phyloP scores from a whole-genome alignment of 2,113 vertebrate species.

The Phaethornis superciliosus region DNA sequence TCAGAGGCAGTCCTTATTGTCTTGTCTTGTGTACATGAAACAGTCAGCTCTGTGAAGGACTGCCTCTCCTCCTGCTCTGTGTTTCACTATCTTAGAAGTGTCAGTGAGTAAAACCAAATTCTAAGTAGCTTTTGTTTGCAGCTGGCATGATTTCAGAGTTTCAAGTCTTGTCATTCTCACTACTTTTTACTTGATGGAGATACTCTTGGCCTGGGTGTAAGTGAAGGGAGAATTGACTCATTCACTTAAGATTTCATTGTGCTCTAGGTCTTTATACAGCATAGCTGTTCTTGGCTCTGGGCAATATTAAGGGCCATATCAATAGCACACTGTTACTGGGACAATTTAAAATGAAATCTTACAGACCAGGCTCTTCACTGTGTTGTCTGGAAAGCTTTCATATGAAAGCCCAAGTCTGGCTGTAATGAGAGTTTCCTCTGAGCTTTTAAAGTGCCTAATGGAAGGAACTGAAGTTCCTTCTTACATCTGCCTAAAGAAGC shows the following conservation, averaged over 20 bases:
- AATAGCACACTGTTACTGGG: constrained; percentile 31
- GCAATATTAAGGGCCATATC: background rate
- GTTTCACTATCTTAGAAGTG: background rate
- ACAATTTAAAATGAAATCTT: constrained; percentile 12
- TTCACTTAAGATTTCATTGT: background rate
- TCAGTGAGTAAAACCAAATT: background rate
- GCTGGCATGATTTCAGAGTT: background rate
- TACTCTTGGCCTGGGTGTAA: background rate
- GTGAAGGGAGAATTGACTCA: background rate
- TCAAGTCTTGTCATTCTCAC: background rate
- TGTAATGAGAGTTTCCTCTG: background rate
- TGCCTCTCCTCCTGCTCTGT: background rate
- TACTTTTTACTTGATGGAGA: constrained; percentile 4
- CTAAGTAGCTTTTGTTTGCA: background rate
- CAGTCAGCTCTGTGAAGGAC: background rate
- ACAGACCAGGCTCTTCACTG: background rate
- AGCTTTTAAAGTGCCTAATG: background rate
- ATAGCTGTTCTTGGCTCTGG: constrained; percentile 25
- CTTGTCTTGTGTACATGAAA: background rate
- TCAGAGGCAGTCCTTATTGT: background rate
- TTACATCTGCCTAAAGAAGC: background rate
- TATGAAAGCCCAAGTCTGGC: background rate
- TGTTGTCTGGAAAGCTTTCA: background rate
- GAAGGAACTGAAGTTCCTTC: background rate
- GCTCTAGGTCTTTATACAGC: background rate